phyloP scores from a whole-genome alignment of 1,140 invertebrate species.

The Aethina tumida region DNA sequence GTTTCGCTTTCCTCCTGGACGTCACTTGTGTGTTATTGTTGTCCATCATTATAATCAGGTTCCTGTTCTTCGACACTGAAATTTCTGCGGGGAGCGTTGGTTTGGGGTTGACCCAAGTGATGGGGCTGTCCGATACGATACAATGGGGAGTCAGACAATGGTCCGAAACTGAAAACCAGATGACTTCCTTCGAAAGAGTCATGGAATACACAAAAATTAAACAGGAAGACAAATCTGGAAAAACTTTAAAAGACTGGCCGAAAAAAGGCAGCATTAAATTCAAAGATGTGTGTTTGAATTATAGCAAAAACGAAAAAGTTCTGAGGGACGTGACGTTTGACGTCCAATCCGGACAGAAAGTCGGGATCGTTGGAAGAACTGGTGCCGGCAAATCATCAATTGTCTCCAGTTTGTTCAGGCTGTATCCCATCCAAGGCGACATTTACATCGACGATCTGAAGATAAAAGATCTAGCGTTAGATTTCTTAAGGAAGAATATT shows the following conservation, averaged over 20 bases:
- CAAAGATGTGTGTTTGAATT: slow-evolving; percentile 53
- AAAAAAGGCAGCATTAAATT: slow-evolving; percentile 58
- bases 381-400: slow-evolving; percentile 79
- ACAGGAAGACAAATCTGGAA: slow-evolving; percentile 50
- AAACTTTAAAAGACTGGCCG: slow-evolving; percentile 50
- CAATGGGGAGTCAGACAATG: slow-evolving; percentile 56
- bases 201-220: slow-evolving; percentile 62
- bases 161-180: slow-evolving; percentile 60
- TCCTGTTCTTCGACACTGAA: slow-evolving; percentile 24
- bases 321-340: slow-evolving; percentile 62
- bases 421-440: slow-evolving; percentile 41
- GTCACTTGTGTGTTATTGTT: slow-evolving; percentile 45
- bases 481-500: slow-evolving; percentile 59
- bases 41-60: slow-evolving; percentile 3
- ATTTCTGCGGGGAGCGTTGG: slow-evolving; percentile 46
- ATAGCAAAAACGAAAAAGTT: slow-evolving; percentile 53
- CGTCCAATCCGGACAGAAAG: slow-evolving; percentile 48
- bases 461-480: slow-evolving; percentile 48
- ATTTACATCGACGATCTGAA: slow-evolving; percentile 51
- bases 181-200: slow-evolving; percentile 71
- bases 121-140: slow-evolving; percentile 48
- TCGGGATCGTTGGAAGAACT: slow-evolving; percentile 70
- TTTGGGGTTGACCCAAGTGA: slow-evolving; percentile 48
- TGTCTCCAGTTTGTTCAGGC: slow-evolving; percentile 58
- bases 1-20: slow-evolving; percentile 70